These are phyloP conservation scores for Papilio polytes DNA, from an alignment of 1,140 invertebrate genomes.

Conservation along the genomic window DNA sequence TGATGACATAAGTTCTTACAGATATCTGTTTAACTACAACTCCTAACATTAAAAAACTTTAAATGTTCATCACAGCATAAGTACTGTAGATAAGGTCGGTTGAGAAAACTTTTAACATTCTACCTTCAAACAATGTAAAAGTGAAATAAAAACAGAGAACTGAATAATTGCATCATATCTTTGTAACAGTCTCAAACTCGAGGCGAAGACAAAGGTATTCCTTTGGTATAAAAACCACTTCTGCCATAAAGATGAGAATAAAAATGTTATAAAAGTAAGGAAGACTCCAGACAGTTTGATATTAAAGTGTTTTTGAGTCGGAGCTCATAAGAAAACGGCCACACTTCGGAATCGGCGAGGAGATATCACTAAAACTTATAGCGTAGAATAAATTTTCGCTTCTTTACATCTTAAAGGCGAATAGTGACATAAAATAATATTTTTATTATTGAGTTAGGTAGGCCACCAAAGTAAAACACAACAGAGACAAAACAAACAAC, in stretches of 20 bases:
- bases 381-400: background rate
- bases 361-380: conserved; percentile 8
- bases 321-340: conserved; percentile 33
- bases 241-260: conserved; percentile 50
- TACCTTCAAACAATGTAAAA: conserved; percentile 30
- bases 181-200: conserved; percentile 44
- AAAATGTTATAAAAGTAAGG: conserved; percentile 59
- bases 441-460: background rate
- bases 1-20: too few relatives aligned
- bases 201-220: conserved; percentile 53
- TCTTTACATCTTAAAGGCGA: background rate
- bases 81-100: background rate
- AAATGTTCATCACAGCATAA: background rate
- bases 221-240: conserved; percentile 56
- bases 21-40: too few relatives aligned
- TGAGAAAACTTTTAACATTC: conserved; percentile 21
- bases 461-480: too few relatives aligned
- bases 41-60: background rate
- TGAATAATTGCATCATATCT: conserved; percentile 54
- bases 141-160: conserved; percentile 37
- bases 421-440: background rate
- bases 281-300: conserved; percentile 37
- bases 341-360: conserved; percentile 4
- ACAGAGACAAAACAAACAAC: background rate
- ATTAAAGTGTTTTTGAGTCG: conserved; percentile 34